Conservation (phyloP, 1,140 invertebrate genomes). For the Ostrea edulis region DNA sequence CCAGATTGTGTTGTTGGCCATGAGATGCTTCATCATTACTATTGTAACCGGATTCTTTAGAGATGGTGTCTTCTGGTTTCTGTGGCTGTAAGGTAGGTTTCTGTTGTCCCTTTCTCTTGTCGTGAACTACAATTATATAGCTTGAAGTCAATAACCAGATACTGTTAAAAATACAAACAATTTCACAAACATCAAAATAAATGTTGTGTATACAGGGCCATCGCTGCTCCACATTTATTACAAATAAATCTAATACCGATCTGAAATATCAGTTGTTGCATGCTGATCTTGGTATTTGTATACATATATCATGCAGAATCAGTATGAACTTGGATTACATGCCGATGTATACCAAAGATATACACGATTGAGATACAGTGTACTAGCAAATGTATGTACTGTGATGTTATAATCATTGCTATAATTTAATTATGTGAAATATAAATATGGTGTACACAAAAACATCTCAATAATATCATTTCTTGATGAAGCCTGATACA, state of each 20-base stretch:
- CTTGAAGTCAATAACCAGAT: neutral
- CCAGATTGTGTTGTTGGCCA: slow-evolving; percentile 77
- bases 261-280: neutral
- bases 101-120: slow-evolving; percentile 33
- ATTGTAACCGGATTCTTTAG: slow-evolving; percentile 67
- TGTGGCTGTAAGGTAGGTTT: neutral
- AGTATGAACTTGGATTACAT: neutral
- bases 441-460: neutral
- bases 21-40: slow-evolving; percentile 74
- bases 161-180: neutral
- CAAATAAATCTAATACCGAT: neutral
- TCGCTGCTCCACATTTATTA: neutral
- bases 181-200: neutral
- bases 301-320: neutral
- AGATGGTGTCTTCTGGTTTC: slow-evolving; percentile 41
- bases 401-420: neutral
- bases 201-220: neutral
- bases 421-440: neutral
- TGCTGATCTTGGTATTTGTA: neutral
- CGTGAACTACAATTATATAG: slow-evolving; percentile 19
- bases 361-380: neutral
- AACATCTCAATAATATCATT: neutral
- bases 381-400: neutral
- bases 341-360: neutral
- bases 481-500: too few species aligned